Percentiles rank a stretch among this genome's conserved stretches.
Evolutionary conservation across 2,113 vertebrate genomes (phyloP).

Genomic region (Gopherus flavomarginatus): DNA sequence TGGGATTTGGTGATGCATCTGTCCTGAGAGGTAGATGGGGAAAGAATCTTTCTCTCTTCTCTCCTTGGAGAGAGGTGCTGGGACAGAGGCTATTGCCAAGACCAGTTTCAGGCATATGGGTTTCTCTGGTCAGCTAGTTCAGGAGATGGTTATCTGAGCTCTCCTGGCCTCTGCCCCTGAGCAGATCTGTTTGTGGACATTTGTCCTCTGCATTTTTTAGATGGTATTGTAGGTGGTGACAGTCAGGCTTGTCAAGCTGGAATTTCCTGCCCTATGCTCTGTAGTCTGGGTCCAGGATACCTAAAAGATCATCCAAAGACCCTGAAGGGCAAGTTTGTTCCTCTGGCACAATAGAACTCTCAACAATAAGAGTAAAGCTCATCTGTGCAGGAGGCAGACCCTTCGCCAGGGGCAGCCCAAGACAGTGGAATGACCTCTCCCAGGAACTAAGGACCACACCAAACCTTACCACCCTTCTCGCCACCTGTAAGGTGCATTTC

Average conservation of each 20-base stretch:
- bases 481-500: neutral
- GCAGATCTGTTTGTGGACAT: neutral
- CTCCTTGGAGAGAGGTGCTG: no score
- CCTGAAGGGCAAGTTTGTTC: no score
- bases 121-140: neutral
- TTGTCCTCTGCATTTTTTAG: neutral
- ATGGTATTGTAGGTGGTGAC: neutral
- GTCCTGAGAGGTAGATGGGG: neutral
- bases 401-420: neutral
- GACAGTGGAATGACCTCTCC: no score
- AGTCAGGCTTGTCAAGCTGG: conserved; percentile 14
- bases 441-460: neutral
- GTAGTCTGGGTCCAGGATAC: no score
- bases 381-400: neutral
- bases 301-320: no score
- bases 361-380: no score
- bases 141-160: neutral
- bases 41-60: neutral
- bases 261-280: conserved; percentile 25
- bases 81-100: accelerated
- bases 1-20: neutral
- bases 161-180: neutral
- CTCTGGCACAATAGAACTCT: no score
- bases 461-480: neutral
- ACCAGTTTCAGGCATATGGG: neutral